phyloP scores from a whole-genome alignment of 1,140 invertebrate genomes.

The Galendromus occidentalis region DNA sequence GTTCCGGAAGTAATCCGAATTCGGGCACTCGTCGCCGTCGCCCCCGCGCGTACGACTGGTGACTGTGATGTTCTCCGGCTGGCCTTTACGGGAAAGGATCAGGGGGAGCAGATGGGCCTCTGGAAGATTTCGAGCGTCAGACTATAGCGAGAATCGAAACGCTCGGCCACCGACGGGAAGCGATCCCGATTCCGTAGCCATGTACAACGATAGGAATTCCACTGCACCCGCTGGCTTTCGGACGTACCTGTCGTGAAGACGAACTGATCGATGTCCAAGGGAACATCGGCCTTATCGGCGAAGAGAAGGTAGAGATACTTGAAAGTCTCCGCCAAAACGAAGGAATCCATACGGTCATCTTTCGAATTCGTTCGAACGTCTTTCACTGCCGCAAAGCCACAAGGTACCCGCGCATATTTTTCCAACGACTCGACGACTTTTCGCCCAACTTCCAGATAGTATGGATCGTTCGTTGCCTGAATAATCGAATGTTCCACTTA shows the following conservation, averaged over 20 bases:
- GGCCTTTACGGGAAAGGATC: constrained; percentile 39
- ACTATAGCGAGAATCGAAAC: too few relatives aligned
- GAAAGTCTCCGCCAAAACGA: constrained; percentile 89
- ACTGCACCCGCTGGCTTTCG: too few relatives aligned
- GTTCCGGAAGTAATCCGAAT: constrained; percentile 17
- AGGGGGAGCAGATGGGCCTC: constrained; percentile 88
- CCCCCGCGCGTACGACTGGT: neutral
- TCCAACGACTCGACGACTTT: constrained; percentile 75
- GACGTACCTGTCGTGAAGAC: constrained; percentile 59
- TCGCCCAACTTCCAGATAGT: constrained; percentile 82
- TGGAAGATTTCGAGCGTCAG: too few relatives aligned
- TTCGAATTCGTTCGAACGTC: constrained; percentile 74
- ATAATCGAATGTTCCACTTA: too few relatives aligned
- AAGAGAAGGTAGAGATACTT: constrained; percentile 92
- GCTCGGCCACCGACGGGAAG: too few relatives aligned
- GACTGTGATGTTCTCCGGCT: constrained; percentile 9
- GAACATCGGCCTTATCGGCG: constrained; percentile 61
- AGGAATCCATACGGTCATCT: constrained; percentile 93
- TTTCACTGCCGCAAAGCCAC: constrained; percentile 87
- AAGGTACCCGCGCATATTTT: constrained; percentile 69
- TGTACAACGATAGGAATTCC: too few relatives aligned
- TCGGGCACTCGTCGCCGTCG: neutral
- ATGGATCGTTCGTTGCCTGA: constrained; percentile 72
- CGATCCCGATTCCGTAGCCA: too few relatives aligned
- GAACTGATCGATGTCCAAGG: constrained; percentile 83